These are phyloP conservation scores for Murina feae DNA, from an alignment of 2,113 vertebrate species.

Conservation along the genomic window DNA sequence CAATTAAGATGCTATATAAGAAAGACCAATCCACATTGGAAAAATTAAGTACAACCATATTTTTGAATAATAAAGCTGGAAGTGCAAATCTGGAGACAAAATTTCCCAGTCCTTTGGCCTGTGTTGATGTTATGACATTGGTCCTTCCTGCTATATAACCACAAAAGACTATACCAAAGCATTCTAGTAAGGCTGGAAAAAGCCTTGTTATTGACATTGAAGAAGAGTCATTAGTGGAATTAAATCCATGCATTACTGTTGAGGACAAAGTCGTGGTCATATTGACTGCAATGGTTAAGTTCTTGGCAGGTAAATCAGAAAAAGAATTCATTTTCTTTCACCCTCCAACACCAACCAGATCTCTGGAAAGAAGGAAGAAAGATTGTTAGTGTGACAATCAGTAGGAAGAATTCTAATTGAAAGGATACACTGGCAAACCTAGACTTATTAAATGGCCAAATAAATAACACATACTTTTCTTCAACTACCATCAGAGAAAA, in stretches of 20 bases:
- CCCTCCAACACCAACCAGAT: constrained; percentile 61
- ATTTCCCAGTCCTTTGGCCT: constrained; percentile 95
- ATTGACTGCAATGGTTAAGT: constrained; percentile 72
- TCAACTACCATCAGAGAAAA: background rate
- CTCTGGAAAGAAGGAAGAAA: constrained; percentile 72
- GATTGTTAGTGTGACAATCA: constrained; percentile 40
- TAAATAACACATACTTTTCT: background rate
- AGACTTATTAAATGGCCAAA: constrained; percentile 4
- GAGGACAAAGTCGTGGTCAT: constrained; percentile 72
- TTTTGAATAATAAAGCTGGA: constrained; percentile 95
- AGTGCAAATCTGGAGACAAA: constrained; percentile 98
- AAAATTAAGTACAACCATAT: constrained; percentile 97
- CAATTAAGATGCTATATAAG: constrained; percentile 92
- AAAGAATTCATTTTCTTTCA: constrained; percentile 80
- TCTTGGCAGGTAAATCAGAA: constrained; percentile 65
- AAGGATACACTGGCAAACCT: background rate
- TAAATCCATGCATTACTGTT: constrained; percentile 67
- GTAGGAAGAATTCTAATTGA: constrained; percentile 16
- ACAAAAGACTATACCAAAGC: constrained; percentile 97
- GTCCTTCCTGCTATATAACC: constrained; percentile 94
- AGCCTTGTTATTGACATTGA: constrained; percentile 95
- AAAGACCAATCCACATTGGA: constrained; percentile 95
- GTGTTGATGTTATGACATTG: constrained; percentile 91
- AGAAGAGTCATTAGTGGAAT: constrained; percentile 71
- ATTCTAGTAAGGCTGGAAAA: constrained; percentile 94